phyloP scores from a whole-genome alignment of 2,797 vertebrate genomes.

The Huso huso region DNA sequence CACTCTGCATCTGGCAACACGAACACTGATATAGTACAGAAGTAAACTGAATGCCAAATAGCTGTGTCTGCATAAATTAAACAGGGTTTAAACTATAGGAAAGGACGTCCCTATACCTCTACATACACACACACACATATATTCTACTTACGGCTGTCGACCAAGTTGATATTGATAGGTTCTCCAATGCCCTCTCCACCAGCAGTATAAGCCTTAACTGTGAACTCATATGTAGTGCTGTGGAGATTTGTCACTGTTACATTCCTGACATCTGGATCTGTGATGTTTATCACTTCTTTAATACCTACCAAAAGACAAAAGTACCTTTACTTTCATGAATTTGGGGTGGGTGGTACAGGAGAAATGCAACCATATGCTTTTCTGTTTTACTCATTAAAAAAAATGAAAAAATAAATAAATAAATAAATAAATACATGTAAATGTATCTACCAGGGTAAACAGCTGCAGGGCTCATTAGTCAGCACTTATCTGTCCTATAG shows the following conservation, averaged over 20 bases:
- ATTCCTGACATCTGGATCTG: constrained; percentile 30
- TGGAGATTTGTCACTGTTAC: constrained; percentile 40
- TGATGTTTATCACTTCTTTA: constrained; percentile 29
- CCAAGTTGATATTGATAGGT: constrained; percentile 11
- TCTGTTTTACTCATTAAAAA: too few species aligned
- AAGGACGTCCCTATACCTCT: background rate
- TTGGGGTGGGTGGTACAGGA: too few species aligned
- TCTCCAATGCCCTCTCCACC: constrained; percentile 51
- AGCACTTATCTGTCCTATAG: too few species aligned
- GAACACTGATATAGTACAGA: too few species aligned
- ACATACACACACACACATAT: background rate
- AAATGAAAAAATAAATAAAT: constrained; percentile 2
- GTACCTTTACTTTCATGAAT: too few species aligned
- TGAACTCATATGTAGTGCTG: constrained; percentile 50
- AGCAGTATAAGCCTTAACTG: constrained; percentile 56
- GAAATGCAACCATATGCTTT: too few species aligned
- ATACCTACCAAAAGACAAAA: too few species aligned
- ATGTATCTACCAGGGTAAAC: background rate
- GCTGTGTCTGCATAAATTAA: too few species aligned
- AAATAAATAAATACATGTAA: background rate
- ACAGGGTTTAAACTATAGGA: background rate
- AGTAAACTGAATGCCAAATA: too few species aligned
- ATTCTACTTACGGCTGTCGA: too few species aligned
- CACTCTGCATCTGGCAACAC: too few species aligned
- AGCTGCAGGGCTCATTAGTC: too few species aligned